phyloP scores from a whole-genome alignment of 1,140 invertebrate species.

The Bactericera cockerelli region DNA sequence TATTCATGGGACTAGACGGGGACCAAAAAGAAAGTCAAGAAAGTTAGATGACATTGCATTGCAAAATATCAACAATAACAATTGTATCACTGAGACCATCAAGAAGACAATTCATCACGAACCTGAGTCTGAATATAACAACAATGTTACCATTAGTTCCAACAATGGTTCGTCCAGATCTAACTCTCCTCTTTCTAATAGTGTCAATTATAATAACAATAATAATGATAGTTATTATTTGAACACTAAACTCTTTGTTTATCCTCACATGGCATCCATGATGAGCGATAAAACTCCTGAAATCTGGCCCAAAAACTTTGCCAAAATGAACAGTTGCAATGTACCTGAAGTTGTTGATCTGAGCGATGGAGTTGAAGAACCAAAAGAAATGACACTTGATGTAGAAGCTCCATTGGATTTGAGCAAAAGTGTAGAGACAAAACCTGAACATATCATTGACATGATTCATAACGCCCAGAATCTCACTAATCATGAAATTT shows the following conservation, averaged over 20 bases:
- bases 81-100: not conserved
- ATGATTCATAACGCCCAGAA: no score
- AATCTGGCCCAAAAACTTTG: not conserved
- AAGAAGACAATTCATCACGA: slow-evolving; percentile 3
- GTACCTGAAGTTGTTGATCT: no score
- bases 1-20: slow-evolving; percentile 72
- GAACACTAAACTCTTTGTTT: slow-evolving; percentile 1
- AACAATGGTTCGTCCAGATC: slow-evolving; percentile 4
- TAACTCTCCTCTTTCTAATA: not conserved
- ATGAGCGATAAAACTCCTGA: not conserved
- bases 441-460: not conserved
- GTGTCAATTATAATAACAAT: not conserved
- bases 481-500: no score
- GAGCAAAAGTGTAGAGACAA: slow-evolving; percentile 2
- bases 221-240: slow-evolving; percentile 6
- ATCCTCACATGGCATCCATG: not conserved
- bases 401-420: not conserved
- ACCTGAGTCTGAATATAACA: not conserved
- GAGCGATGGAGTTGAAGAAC: not conserved
- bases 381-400: not conserved
- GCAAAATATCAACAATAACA: slow-evolving; percentile 8
- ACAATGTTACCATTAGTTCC: slow-evolving; percentile 5
- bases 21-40: slow-evolving; percentile 51
- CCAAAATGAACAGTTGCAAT: no score
- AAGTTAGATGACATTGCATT: slow-evolving; percentile 14